Percentiles rank a stretch among this genome's conserved stretches.
phyloP scores from a whole-genome alignment of 1,140 invertebrate species.

The Drosophila miranda region DNA sequence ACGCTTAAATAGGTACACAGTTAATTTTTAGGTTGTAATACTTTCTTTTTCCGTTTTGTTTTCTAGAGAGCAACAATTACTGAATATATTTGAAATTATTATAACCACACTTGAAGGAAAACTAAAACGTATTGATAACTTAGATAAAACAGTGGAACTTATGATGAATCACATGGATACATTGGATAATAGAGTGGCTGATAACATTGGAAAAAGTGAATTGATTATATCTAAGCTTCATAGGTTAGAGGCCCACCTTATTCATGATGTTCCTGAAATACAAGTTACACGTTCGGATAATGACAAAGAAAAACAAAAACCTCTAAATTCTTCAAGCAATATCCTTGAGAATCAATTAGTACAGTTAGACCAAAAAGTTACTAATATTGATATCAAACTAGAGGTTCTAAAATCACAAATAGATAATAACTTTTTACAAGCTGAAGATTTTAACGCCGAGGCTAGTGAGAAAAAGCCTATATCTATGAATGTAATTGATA shows the following conservation, averaged over 20 bases:
- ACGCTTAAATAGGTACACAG: too few relatives aligned
- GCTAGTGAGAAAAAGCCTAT: slow-evolving; percentile 92
- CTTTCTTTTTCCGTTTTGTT: slow-evolving; percentile 8
- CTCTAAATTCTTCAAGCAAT: slow-evolving; percentile 45
- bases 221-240: slow-evolving; percentile 89
- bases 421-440: slow-evolving; percentile 90
- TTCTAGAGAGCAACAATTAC: slow-evolving; percentile 93
- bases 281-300: not conserved
- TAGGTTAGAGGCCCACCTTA: slow-evolving; percentile 88
- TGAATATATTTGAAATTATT: slow-evolving; percentile 94
- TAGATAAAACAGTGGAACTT: slow-evolving; percentile 93
- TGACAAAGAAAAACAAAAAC: slow-evolving; percentile 33
- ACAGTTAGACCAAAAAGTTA: slow-evolving; percentile 90
- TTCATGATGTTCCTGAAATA: slow-evolving; percentile 82
- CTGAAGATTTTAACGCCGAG: slow-evolving; percentile 91
- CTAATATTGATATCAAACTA: slow-evolving; percentile 90
- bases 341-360: slow-evolving; percentile 86
- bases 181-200: slow-evolving; percentile 89
- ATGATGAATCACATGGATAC: slow-evolving; percentile 91
- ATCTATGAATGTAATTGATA: slow-evolving; percentile 90
- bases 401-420: slow-evolving; percentile 90
- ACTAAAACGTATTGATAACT: slow-evolving; percentile 92
- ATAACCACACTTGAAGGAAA: slow-evolving; percentile 93
- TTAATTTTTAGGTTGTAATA: not conserved
- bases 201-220: slow-evolving; percentile 93